A percentile compares a stretch with the other conserved stretches of the same genome.
Evolutionary conservation across 2,888 invertebrate genomes (phyloP).

Genomic region (Drosophila siamana): DNA sequence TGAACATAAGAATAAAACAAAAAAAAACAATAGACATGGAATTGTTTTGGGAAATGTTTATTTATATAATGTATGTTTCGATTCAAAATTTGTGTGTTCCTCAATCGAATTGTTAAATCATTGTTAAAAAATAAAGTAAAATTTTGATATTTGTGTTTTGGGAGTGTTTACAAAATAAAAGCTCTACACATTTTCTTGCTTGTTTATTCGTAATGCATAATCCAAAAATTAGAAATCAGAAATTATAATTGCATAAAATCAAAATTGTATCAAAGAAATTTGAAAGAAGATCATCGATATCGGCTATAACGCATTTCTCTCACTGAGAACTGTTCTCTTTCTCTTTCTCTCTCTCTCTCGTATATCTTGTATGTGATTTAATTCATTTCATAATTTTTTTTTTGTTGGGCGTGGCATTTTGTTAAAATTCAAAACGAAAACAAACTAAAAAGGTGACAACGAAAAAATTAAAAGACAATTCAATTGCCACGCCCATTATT

Average conservation of each 20-base stretch:
- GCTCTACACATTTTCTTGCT: constrained; percentile 41
- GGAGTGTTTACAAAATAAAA: constrained; percentile 59
- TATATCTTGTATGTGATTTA: background rate
- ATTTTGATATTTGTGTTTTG: constrained; percentile 29
- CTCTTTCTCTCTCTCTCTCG: too few species aligned
- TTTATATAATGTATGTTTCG: constrained; percentile 35
- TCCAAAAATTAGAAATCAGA: constrained; percentile 19
- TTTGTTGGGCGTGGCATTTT: constrained; percentile 30
- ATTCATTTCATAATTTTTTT: background rate
- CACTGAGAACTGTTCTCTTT: constrained; percentile 17
- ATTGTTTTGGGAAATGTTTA: constrained; percentile 49
- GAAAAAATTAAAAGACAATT: constrained; percentile 7
- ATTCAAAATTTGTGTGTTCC: constrained; percentile 23
- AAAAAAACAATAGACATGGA: constrained; percentile 46
- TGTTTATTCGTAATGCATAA: constrained; percentile 24
- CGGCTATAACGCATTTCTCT: constrained; percentile 1
- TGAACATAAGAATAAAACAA: constrained; percentile 27
- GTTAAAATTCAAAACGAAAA: constrained; percentile 16
- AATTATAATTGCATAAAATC: constrained; percentile 2
- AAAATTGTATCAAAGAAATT: background rate
- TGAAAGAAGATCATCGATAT: constrained; percentile 13
- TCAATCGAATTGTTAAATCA: constrained; percentile 17
- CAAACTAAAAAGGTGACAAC: constrained; percentile 20
- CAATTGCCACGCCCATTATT: constrained; percentile 24
- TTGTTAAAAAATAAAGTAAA: constrained; percentile 28